These are phyloP conservation scores for Lochmaea crataegi DNA, from an alignment of 2,888 invertebrate genomes.

Conservation along the genomic window DNA sequence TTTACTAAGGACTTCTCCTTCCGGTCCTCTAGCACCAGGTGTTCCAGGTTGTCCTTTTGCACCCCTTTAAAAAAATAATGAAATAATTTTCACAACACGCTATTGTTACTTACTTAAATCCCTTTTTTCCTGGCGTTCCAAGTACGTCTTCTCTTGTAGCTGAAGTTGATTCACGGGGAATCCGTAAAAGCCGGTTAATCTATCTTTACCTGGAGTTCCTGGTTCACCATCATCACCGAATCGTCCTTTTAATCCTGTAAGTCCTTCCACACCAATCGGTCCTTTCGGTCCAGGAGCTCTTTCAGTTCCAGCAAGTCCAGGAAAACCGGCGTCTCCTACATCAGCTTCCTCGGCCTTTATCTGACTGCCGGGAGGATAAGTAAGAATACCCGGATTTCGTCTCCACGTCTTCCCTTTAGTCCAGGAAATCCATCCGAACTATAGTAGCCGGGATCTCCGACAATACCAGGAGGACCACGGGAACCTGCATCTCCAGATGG, in stretches of 20 bases:
- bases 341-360: slow-evolving; percentile 59
- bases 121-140: slow-evolving; percentile 67
- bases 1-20: slow-evolving; percentile 49
- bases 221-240: slow-evolving; percentile 59
- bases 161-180: slow-evolving; percentile 67
- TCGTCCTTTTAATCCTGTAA: slow-evolving; percentile 66
- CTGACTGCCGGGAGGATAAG: slow-evolving; percentile 48
- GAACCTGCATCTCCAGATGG: slow-evolving; percentile 79
- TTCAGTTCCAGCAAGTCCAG: slow-evolving; percentile 67
- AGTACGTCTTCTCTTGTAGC: slow-evolving; percentile 66
- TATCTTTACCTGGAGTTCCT: slow-evolving; percentile 60
- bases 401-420: slow-evolving; percentile 73
- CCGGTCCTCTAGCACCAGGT: slow-evolving; percentile 46
- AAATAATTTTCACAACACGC: background rate
- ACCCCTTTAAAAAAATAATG: slow-evolving; percentile 40
- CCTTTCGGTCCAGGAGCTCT: slow-evolving; percentile 53
- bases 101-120: slow-evolving; percentile 58
- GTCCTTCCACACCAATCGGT: slow-evolving; percentile 45
- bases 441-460: slow-evolving; percentile 71
- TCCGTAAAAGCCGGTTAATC: slow-evolving; percentile 64
- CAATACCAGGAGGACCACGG: slow-evolving; percentile 74
- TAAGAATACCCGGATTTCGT: slow-evolving; percentile 59
- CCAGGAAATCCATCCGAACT: slow-evolving; percentile 73
- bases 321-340: slow-evolving; percentile 67
- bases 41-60: slow-evolving; percentile 40